These are phyloP conservation scores for Toxotes jaculatrix DNA, from an alignment of 2,113 vertebrate genomes.

Conservation along the genomic window DNA sequence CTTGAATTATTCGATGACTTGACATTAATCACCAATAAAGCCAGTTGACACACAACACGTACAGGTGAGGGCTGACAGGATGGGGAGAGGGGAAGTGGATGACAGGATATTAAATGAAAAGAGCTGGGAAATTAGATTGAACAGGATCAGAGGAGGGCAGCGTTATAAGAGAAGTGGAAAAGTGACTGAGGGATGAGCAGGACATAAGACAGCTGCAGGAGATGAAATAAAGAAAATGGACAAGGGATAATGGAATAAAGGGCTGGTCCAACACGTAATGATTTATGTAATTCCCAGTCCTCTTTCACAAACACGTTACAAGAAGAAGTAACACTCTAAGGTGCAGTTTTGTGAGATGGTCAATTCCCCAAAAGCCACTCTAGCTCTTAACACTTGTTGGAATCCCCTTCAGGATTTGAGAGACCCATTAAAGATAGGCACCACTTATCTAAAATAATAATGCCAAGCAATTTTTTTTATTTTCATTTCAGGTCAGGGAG, in stretches of 20 bases:
- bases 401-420: constrained; percentile 22
- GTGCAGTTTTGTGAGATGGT: constrained; percentile 2
- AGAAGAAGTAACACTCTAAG: constrained; percentile 7
- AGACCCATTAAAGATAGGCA: neutral
- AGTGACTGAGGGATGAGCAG: constrained; percentile 51
- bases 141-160: constrained; percentile 42
- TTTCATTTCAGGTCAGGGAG: neutral
- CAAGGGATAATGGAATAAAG: constrained; percentile 50
- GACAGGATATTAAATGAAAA: constrained; percentile 66
- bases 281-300: constrained; percentile 33
- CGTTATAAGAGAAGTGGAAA: constrained; percentile 43
- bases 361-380: constrained; percentile 13
- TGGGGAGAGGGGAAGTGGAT: constrained; percentile 49
- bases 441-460: constrained; percentile 11
- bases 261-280: constrained; percentile 1
- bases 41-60: constrained; percentile 9
- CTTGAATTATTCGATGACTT: constrained; percentile 30
- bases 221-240: constrained; percentile 51
- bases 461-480: neutral
- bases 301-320: neutral
- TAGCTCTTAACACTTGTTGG: constrained; percentile 9
- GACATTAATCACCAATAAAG: constrained; percentile 33
- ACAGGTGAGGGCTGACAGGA: constrained; percentile 42
- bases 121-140: constrained; percentile 66
- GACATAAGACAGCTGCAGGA: constrained; percentile 39